Base-by-base conservation (phyloP, 2,113 vertebrate genomes). In the Rana temporaria region DNA sequence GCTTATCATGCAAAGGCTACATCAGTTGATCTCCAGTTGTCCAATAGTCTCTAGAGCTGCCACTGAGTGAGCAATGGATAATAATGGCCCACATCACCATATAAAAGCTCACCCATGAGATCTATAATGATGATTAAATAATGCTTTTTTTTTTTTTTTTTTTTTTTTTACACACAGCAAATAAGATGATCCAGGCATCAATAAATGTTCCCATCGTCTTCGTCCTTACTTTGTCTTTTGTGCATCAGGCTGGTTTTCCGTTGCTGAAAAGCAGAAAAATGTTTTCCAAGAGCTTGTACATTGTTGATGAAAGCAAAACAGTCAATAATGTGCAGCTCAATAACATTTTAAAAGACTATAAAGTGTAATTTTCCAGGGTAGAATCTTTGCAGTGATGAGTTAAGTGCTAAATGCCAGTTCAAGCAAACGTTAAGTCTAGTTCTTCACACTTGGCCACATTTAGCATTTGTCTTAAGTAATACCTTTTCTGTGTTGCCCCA, bases 301-400 rank as follows among this genome's bases (percentile, higher is more conserved):
- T 65, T 73, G 65, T 75, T 59, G 22, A 52, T 67, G 63, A 60
- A 67, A 73, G 71, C 80, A 68, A 83, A 82, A 32, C 63, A 76
- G 81, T 83, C 81, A 83, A 83, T 83, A 60, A 78, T 68, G 62
- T 56, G 48, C 70, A 75, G 80, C 70, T 82, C 64, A 83, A 83
- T 83, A 76, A 59, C 63, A 83, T 76, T 68, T 75, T 59, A 75
- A 75, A 48, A 66, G n/a, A 76, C 62, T 76, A 75, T 75, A 66
- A 75, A 57, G 64, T 74, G 67, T 82, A 74, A 73, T 82, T 76
- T 83, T 76, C 63, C 53, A 68, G 26, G 70, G 32, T 68, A 59
- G 81, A 69, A 79, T 55, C 26, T 64, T 42, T 57, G 55, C 57
- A 38, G 70, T 65, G 30, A 83, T 56, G 72, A 83, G 63, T 83